Conservation (phyloP, 2,888 invertebrate species). For the Caenorhabditis angaria region DNA sequence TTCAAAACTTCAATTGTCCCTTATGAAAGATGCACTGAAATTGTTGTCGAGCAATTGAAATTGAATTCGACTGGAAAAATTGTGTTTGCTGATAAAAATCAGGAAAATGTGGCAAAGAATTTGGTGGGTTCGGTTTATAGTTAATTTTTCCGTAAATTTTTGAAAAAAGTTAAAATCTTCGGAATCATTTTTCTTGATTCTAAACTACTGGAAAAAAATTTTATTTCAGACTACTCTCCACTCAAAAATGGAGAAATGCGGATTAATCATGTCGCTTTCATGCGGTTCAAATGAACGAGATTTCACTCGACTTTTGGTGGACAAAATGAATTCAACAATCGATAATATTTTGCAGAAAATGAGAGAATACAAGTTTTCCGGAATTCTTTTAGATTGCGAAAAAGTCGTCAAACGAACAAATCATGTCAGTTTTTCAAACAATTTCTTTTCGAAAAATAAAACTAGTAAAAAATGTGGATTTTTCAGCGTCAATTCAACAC, state of each 20-base stretch:
- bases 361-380: constrained; percentile 34
- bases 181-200: not conserved
- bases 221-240: constrained; percentile 23
- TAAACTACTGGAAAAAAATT: not conserved
- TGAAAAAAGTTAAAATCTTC: too few relatives aligned
- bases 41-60: constrained; percentile 25
- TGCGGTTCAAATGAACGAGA: constrained; percentile 19
- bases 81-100: constrained; percentile 10
- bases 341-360: constrained; percentile 23
- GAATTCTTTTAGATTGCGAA: constrained; percentile 39
- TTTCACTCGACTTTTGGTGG: constrained; percentile 20
- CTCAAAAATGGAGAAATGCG: constrained; percentile 40
- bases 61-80: constrained; percentile 19
- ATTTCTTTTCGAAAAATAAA: too few relatives aligned
- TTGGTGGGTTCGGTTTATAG: constrained; percentile 13
- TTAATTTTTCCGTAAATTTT: not conserved
- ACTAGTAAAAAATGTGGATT: not conserved
- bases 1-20: constrained; percentile 35
- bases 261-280: constrained; percentile 23
- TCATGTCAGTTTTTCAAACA: constrained; percentile 32
- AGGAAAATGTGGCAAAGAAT: constrained; percentile 14
- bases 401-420: constrained; percentile 25
- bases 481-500: constrained; percentile 37
- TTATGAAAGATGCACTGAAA: constrained; percentile 35
- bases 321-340: constrained; percentile 13